Evolutionary conservation across 2,888 invertebrate species (phyloP).

Genomic region (Pharmacophagus antenor): DNA sequence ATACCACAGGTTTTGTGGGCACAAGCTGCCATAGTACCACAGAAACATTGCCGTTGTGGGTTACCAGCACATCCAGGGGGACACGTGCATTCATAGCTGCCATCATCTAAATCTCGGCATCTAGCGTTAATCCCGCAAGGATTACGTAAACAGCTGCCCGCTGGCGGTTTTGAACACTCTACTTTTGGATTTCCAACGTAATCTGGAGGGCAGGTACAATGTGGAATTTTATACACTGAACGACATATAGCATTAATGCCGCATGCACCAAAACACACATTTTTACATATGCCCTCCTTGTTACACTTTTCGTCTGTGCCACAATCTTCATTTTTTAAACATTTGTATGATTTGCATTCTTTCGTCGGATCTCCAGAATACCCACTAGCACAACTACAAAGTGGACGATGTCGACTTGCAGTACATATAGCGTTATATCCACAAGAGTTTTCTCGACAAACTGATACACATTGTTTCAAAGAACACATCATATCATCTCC

Average conservation of each 20-base stretch:
- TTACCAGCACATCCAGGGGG: slow-evolving; percentile 90
- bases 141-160: slow-evolving; percentile 88
- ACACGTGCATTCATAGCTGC: slow-evolving; percentile 91
- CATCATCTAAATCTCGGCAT: slow-evolving; percentile 87
- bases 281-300: slow-evolving; percentile 85
- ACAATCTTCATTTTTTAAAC: slow-evolving; percentile 88
- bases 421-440: slow-evolving; percentile 90
- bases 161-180: slow-evolving; percentile 86
- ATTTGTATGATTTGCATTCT: slow-evolving; percentile 89
- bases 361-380: slow-evolving; percentile 90
- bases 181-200: slow-evolving; percentile 90
- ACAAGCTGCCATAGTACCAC: slow-evolving; percentile 89
- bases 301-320: slow-evolving; percentile 88
- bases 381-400: slow-evolving; percentile 93
- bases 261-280: slow-evolving; percentile 90
- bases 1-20: slow-evolving; percentile 89
- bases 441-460: slow-evolving; percentile 86
- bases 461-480: slow-evolving; percentile 83
- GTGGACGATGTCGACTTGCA: slow-evolving; percentile 88
- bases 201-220: slow-evolving; percentile 91
- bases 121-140: slow-evolving; percentile 92
- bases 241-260: slow-evolving; percentile 93
- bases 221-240: slow-evolving; percentile 86
- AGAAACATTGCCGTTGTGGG: slow-evolving; percentile 89
- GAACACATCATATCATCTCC: slow-evolving; percentile 88